Base-by-base conservation (phyloP, 2,888 invertebrate species). In the Eumerus sabulonum region DNA sequence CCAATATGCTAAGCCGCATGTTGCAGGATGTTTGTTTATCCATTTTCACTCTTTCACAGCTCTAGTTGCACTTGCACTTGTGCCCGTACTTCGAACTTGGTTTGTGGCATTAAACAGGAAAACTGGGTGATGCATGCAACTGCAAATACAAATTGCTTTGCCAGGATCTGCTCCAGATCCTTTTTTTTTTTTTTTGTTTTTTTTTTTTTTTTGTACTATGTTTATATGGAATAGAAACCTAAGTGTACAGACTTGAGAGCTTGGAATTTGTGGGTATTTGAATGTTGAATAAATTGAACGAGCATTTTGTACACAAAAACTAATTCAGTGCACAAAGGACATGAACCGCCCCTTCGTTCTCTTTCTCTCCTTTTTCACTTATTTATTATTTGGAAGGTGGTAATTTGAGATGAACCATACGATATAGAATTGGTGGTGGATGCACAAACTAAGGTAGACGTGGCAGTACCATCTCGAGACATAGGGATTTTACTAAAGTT, bases 71-170 rank as follows among this genome's bases (percentile, higher is more conserved):
- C 18, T 1, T 9, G 13, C 12, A 48, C 18, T 27, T 27, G 27
- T 27, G 27, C 27, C 27, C 27, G 27, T 27, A 27, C 27, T 27
- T 27, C 27, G 27, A 27, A 50, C 14, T 27, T 27, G 27, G 27
- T 27, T 27, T 27, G 27, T 27, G 7, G 7, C 2, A 27, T 7
- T 7, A 27, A n/a, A 27, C 27, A 4, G 7, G 27, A 27, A 27
- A 27, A 27, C 3, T 27, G 7, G 27, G 12, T 16, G 19, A 42
- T 17, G 44, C 51, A 63, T 35, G 35, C 40, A 40, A 45, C 38
- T 72, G 62, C 72, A 67, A 70, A 67, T 72, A 48, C 47, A 77
- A 77, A 72, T 77, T 62, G 67, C 67, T 73, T 72, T 73, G 67
- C 27, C 67, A 53, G 62, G 57, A 57, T 47, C 62, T 44, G n/a